Evolutionary conservation across 2,888 invertebrate genomes (phyloP), one percentile per base, ranked within the genome.

Genomic region (Meta bourneti): DNA sequence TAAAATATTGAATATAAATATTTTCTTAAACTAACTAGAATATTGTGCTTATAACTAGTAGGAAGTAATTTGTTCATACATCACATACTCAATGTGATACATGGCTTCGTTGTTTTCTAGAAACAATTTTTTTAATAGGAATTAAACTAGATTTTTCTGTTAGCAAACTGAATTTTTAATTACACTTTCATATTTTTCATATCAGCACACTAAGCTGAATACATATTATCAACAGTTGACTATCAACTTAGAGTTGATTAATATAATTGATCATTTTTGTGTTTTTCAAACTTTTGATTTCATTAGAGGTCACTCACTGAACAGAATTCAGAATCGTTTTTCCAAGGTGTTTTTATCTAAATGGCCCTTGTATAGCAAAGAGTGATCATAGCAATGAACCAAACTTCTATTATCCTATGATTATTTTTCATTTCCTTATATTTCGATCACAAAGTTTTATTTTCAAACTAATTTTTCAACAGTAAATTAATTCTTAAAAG

Each of bases 1-100:
- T 71, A 34, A 79, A 34, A 79, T 61, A 79, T 61, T 61, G 34
- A 13, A 34, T 16, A 54, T 74, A 75, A 80, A 88, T 19, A 34
- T 19, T 48, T 71, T 54, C 49, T 19, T 79, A 52, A 13, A 19
- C 51, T 48, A 54, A 52, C 20, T 77, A 54, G 34, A 52, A 72
- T 83, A 83, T 85, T 85, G 75, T 74, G 84, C 84, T 85, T 85
- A 20, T 75, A 61, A 61, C 54, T 48, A 13, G 34, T 79, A 79
- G 77, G 51, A 77, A 77, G 75, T 75, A 75, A 77, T 77, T 8
- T 49, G 16, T 52, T 77, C 51, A 34, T 34, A 34, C 34, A 34
- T 34, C 34, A 34, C 34, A 34, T 34, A 34, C 34, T 61, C 61
- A 61, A 16, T 16, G 16, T 61, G 61, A 61, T 16, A 16, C 16